Conservation (phyloP, 1,140 invertebrate genomes). For the Thrips palmi region DNA sequence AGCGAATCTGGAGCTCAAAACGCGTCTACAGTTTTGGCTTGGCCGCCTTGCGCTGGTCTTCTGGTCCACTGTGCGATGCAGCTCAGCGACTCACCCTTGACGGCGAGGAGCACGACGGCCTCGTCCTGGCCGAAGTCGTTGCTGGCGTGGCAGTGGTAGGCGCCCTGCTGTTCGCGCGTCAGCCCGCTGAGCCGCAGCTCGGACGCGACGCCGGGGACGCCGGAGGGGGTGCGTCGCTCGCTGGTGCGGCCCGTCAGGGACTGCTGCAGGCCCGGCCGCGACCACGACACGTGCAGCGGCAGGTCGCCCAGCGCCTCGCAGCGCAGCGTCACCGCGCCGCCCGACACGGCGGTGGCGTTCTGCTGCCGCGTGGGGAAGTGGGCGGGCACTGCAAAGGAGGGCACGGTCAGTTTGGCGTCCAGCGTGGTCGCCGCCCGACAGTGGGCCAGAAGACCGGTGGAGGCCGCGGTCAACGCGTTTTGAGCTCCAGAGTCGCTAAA, state of each 20-base stretch:
- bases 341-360: conserved; percentile 28
- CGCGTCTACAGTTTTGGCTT: too few species aligned
- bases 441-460: too few species aligned
- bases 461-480: too few species aligned
- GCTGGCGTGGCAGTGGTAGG: conserved; percentile 68
- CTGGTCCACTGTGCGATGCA: too few species aligned
- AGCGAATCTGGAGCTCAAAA: too few species aligned
- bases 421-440: too few species aligned
- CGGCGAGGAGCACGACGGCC: conserved; percentile 58
- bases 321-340: conserved; percentile 42
- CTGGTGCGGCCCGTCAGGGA: conserved; percentile 12
- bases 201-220: conserved; percentile 19
- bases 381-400: conserved; percentile 46
- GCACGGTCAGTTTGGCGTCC: too few species aligned
- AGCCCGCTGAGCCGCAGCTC: conserved; percentile 17
- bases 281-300: conserved; percentile 62
- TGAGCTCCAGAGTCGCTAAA: too few species aligned
- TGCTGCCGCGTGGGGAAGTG: conserved; percentile 50
- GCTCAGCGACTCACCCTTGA: conserved; percentile 70
- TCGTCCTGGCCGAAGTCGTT: conserved; percentile 71
- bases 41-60: too few species aligned
- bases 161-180: conserved; percentile 65
- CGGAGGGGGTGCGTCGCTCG: conserved; percentile 16
- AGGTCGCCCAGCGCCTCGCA: conserved; percentile 72
- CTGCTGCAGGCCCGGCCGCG: conserved; percentile 11